Evolutionary conservation across 2,888 invertebrate species (phyloP).

Genomic region (Agrochola lychnidis): DNA sequence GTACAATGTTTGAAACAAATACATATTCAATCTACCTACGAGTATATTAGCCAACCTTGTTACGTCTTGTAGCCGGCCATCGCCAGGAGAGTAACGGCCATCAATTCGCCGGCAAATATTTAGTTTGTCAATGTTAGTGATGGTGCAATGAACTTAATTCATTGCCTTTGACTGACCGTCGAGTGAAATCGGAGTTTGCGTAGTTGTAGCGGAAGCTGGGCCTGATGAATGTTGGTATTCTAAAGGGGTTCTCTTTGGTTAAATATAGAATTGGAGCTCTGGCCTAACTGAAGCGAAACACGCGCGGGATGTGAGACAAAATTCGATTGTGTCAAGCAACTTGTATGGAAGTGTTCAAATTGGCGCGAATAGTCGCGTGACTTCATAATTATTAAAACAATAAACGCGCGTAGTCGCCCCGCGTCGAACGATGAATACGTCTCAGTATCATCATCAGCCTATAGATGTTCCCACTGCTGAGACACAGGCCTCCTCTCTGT

Average conservation of each 20-base stretch:
- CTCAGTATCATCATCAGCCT: too few relatives aligned
- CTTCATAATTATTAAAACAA: neutral
- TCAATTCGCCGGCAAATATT: constrained; percentile 25
- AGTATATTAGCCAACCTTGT: neutral
- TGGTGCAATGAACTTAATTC: constrained; percentile 30
- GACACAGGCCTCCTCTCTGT: too few relatives aligned
- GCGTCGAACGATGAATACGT: too few relatives aligned
- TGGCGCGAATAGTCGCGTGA: neutral
- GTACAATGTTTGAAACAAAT: neutral
- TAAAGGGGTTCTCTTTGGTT: neutral
- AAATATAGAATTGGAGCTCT: neutral
- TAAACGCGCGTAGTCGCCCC: neutral
- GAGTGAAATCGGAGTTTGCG: neutral
- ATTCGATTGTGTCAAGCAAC: neutral
- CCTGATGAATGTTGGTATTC: neutral
- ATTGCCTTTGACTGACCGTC: constrained; percentile 23
- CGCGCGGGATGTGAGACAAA: neutral
- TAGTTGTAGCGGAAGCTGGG: neutral
- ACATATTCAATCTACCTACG: neutral
- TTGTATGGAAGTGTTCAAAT: neutral
- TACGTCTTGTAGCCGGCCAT: neutral
- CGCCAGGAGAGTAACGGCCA: neutral
- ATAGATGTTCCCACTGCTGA: too few relatives aligned
- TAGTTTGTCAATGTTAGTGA: constrained; percentile 36
- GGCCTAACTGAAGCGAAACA: neutral